These are phyloP conservation scores for Anthoptus insignis DNA, from an alignment of 2,888 invertebrate genomes.

Conservation along the genomic window DNA sequence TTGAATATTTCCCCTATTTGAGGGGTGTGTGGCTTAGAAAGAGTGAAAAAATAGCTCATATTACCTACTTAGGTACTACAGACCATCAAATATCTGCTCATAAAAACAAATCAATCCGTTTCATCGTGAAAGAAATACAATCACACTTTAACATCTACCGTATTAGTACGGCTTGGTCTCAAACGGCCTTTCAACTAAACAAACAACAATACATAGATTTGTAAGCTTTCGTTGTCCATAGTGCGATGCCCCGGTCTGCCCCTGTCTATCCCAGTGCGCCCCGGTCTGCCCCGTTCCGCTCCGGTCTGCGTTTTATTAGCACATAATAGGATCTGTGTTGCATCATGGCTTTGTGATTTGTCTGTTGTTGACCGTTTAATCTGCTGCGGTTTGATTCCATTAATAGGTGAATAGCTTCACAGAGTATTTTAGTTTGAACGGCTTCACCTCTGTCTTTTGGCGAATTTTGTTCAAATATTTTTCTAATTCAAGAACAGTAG, in stretches of 20 bases:
- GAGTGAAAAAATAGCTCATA: too few species aligned
- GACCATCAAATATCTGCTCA: too few species aligned
- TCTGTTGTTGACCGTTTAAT: conserved; percentile 3
- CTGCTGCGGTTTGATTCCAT: neutral
- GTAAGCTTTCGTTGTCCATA: conserved; percentile 30
- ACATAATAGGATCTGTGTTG: conserved; percentile 28
- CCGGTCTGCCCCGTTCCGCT: conserved; percentile 14
- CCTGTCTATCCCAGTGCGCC: too few species aligned
- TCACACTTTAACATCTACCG: too few species aligned
- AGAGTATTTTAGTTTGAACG: neutral
- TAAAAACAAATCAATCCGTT: neutral
- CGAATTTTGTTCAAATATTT: too few species aligned
- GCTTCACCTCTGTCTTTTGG: too few species aligned
- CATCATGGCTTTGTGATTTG: conserved; percentile 15
- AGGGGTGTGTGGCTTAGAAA: too few species aligned
- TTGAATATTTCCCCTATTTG: too few species aligned
- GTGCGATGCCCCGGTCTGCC: conserved; percentile 11
- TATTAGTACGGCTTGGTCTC: neutral
- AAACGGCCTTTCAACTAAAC: conserved; percentile 13
- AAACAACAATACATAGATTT: conserved; percentile 22
- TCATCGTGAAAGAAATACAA: too few species aligned
- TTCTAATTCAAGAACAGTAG: too few species aligned
- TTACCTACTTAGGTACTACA: too few species aligned
- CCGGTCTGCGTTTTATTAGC: conserved; percentile 28
- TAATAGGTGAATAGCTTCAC: neutral